These are phyloP conservation scores for Tragelaphus oryx DNA, from an alignment of 2,797 vertebrate species.

Conservation along the genomic window DNA sequence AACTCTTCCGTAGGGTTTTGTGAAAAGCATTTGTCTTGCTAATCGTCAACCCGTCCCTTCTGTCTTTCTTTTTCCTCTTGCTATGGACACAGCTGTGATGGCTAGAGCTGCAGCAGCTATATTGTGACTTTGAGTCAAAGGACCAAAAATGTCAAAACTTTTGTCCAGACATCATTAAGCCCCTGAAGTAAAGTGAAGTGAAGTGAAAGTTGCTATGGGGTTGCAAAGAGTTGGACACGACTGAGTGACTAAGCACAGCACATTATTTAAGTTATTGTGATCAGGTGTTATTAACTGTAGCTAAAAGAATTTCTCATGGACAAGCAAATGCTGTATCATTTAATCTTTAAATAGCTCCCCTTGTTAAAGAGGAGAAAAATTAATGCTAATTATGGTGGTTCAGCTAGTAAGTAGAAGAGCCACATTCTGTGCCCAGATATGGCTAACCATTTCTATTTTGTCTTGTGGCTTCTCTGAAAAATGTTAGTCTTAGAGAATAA, in stretches of 20 bases:
- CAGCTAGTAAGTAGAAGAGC: background rate
- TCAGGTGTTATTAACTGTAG: background rate
- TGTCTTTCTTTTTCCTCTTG: background rate
- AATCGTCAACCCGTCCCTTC: background rate
- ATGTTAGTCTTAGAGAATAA: background rate
- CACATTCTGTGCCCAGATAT: background rate
- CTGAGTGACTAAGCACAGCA: background rate
- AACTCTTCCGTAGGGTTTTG: background rate
- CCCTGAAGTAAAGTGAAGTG: background rate
- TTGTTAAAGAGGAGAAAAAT: background rate
- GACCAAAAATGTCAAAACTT: background rate
- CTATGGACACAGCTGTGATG: background rate
- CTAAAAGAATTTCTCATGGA: background rate
- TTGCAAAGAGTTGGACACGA: background rate
- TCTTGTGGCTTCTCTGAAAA: background rate
- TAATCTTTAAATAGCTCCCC: background rate
- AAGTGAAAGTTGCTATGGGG: background rate
- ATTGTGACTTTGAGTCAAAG: background rate
- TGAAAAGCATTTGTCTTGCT: background rate
- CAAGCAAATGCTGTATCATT: background rate
- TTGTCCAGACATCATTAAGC: background rate
- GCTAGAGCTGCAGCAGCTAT: background rate
- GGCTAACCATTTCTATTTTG: background rate
- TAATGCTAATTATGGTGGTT: background rate
- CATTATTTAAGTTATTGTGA: background rate